phyloP scores from a whole-genome alignment of 2,113 vertebrate species.

The Zapornia atra region DNA sequence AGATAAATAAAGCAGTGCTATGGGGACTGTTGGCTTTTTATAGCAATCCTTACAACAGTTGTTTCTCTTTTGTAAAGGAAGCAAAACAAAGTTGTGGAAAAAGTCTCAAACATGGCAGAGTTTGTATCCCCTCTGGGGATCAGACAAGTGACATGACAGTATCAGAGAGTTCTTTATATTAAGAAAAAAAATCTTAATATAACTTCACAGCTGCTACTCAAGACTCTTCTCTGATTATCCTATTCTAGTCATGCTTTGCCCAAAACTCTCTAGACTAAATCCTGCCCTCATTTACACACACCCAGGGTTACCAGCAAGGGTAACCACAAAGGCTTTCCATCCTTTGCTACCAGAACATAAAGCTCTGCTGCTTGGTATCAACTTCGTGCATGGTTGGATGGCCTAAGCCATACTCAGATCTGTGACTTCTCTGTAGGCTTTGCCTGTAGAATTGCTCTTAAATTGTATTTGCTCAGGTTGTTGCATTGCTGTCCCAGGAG shows the following conservation, averaged over 20 bases:
- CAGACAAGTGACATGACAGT: constrained; percentile 6
- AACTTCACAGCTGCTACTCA: background rate
- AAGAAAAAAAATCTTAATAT: background rate
- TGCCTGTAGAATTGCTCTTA: background rate
- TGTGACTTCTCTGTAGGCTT: background rate
- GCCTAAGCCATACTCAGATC: background rate
- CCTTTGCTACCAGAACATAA: background rate
- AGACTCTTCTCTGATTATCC: background rate
- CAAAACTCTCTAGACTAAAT: background rate
- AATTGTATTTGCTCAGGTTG: background rate
- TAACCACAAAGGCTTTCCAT: too few relatives aligned
- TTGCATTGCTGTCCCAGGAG: background rate
- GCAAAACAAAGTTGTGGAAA: constrained; percentile 34
- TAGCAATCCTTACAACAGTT: constrained; percentile 39
- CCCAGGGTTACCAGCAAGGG: background rate
- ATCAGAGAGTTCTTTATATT: constrained; percentile 16
- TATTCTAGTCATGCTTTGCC: background rate
- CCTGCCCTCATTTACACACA: background rate
- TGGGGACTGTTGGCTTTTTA: constrained; percentile 24
- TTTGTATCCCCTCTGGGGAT: background rate
- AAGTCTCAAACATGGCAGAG: background rate
- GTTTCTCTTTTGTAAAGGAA: constrained; percentile 38
- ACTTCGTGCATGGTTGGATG: background rate
- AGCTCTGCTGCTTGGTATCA: background rate
- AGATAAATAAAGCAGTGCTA: background rate